Evolutionary conservation across 1,140 invertebrate species (phyloP), one percentile per base, ranked within the genome.

Genomic region (Euschistus heros): DNA sequence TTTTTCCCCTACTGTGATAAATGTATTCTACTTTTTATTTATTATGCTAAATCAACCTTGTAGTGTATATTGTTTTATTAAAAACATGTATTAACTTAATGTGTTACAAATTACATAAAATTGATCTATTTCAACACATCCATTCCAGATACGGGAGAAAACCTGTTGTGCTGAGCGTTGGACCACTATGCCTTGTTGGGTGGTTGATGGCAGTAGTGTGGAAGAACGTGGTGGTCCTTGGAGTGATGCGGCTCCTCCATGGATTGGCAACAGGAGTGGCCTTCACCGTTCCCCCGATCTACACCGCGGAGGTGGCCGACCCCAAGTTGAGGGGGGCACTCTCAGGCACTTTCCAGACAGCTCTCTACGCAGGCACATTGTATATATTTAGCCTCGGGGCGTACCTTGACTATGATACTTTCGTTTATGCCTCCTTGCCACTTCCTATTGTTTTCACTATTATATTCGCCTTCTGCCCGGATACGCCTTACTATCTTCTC

Each of bases 281-380:
- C 0, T 90, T 88, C 73, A 87, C 89, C 0, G 82, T 85, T 14
- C 79, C 85, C 2, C 90, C 90, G 0, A 87, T 93, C 80, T 95
- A 94, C 74, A 82, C 89, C 64, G 89, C 89, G 24, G 91, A 94
- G 77, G 91, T 92, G 46, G 84, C 69, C 1, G 67, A 67, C 2
- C 62, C 69, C 4, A 59, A 66, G 18, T 76, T 71, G 13, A 63
- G 72, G 0, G 72, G 72, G 2, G 66, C 69, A 2, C 33, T 73
- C 0, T 89, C 89, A 8, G 88, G 91, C 0, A 84, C 91, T 61
- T 82, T 93, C 68, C 89, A 94, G 72, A 74, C 91, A 13, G 47
- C 47, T 6, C 10, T 50, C 47, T 66, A 62, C 26, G 46, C 17
- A 2, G 65, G 65, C 0, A 10, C 30, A 14, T 44, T 63, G 0